Percentiles rank a stretch among this genome's conserved stretches.
Evolutionary conservation across 1,140 invertebrate genomes (phyloP).

Genomic region (Coelopa frigida): DNA sequence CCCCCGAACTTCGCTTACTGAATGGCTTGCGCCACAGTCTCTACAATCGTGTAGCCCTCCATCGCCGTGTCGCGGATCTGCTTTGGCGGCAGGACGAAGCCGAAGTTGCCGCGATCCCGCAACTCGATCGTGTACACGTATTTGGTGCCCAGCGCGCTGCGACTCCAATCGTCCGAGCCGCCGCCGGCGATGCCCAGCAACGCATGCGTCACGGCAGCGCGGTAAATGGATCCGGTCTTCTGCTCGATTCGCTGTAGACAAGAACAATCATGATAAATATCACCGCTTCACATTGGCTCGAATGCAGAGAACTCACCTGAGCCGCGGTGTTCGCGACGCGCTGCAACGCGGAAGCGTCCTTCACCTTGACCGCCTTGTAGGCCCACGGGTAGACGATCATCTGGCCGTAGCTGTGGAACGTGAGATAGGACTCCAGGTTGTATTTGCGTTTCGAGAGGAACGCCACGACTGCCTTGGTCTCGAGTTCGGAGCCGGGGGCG

Average conservation of each 20-base stretch:
- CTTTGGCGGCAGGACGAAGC: constrained; percentile 75
- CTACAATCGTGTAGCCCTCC: constrained; percentile 73
- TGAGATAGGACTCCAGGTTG: constrained; percentile 53
- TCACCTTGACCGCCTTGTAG: constrained; percentile 45
- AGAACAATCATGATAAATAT: background rate
- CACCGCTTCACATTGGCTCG: background rate
- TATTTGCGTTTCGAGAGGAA: constrained; percentile 45
- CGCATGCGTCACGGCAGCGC: constrained; percentile 30
- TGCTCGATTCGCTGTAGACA: constrained; percentile 27
- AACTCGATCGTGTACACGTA: constrained; percentile 85
- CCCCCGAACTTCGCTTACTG: constrained; percentile 3
- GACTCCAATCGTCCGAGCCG: constrained; percentile 86
- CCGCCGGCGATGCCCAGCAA: constrained; percentile 71
- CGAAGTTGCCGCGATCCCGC: constrained; percentile 76
- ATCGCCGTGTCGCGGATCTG: constrained; percentile 73
- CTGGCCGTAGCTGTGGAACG: constrained; percentile 64
- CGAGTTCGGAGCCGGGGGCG: constrained; percentile 57
- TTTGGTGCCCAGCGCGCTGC: constrained; percentile 67
- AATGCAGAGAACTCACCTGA: too few relatives aligned
- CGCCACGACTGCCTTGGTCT: constrained; percentile 50
- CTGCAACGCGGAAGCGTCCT: constrained; percentile 61
- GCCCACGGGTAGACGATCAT: constrained; percentile 66
- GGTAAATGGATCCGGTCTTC: constrained; percentile 27
- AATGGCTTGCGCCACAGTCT: constrained; percentile 58
- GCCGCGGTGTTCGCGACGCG: constrained; percentile 60